phyloP scores from a whole-genome alignment of 2,113 vertebrate species.

The Diphyllodes magnificus region DNA sequence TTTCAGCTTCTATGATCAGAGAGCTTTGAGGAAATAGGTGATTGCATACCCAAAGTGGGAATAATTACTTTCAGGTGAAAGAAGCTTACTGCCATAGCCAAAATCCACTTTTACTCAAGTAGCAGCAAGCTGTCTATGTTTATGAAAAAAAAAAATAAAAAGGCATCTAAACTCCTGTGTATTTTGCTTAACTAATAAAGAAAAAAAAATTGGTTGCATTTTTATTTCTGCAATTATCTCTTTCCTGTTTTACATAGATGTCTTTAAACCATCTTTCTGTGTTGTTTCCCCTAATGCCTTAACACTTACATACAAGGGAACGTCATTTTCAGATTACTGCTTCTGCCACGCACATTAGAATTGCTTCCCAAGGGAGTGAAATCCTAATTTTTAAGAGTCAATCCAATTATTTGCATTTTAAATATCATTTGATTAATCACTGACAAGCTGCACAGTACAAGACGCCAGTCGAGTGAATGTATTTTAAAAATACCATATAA shows the following conservation, averaged over 20 bases:
- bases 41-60: not conserved
- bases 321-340: not conserved
- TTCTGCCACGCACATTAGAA: not conserved
- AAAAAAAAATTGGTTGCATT: not conserved
- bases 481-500: not conserved
- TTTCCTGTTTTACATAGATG: not conserved
- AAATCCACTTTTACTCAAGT: not conserved
- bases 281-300: not conserved
- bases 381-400: not conserved
- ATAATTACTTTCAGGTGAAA: not conserved
- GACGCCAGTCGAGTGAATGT: not conserved
- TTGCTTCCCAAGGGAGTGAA: not conserved
- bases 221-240: not conserved
- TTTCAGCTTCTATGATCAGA: not conserved
- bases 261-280: not conserved
- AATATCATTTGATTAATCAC: conserved; percentile 11
- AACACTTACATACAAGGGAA: not conserved
- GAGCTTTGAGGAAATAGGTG: not conserved
- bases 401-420: conserved; percentile 17
- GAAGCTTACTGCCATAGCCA: not conserved
- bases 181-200: not conserved
- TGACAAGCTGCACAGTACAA: not conserved
- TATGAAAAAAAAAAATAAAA: too few relatives aligned
- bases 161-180: rapidly evolving
- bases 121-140: not conserved